Percentiles rank a stretch among this genome's conserved stretches.
These are phyloP conservation scores for Melopsittacus undulatus DNA, from an alignment of 2,797 vertebrate species.

Conservation along the genomic window DNA sequence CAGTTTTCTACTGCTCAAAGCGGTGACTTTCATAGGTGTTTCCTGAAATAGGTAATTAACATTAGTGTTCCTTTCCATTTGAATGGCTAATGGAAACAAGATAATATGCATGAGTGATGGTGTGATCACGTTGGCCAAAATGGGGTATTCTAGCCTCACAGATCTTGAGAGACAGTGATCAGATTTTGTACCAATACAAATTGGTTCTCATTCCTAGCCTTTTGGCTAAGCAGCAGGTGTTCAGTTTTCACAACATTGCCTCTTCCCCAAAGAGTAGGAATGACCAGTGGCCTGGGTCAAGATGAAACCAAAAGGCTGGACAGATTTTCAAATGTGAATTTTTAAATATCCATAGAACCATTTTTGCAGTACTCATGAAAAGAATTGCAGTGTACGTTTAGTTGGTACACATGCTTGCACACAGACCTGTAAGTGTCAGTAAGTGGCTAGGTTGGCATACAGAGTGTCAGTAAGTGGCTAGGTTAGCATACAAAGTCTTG, in stretches of 20 bases:
- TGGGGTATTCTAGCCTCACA: not conserved
- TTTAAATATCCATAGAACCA: fast-evolving
- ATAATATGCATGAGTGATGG: not conserved
- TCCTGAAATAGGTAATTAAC: not conserved
- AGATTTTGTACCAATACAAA: not conserved
- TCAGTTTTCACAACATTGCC: not conserved
- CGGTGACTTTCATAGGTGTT: not conserved
- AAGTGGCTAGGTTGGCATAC: no score
- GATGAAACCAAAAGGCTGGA: not conserved
- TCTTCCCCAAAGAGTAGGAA: not conserved
- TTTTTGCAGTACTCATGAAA: not conserved
- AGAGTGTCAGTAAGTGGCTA: not conserved
- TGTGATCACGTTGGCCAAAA: not conserved
- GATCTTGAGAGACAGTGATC: not conserved
- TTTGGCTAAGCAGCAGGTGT: not conserved
- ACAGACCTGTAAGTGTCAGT: fast-evolving
- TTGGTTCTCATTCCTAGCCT: not conserved
- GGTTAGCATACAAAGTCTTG: not conserved
- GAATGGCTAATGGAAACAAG: not conserved
- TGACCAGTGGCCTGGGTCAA: not conserved
- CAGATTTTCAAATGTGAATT: not conserved
- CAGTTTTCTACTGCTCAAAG: not conserved
- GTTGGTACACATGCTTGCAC: not conserved
- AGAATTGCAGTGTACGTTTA: not conserved
- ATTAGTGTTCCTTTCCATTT: not conserved